Evolutionary conservation across 2,113 vertebrate species (phyloP).

Genomic region (Lepidothrix coronata): DNA sequence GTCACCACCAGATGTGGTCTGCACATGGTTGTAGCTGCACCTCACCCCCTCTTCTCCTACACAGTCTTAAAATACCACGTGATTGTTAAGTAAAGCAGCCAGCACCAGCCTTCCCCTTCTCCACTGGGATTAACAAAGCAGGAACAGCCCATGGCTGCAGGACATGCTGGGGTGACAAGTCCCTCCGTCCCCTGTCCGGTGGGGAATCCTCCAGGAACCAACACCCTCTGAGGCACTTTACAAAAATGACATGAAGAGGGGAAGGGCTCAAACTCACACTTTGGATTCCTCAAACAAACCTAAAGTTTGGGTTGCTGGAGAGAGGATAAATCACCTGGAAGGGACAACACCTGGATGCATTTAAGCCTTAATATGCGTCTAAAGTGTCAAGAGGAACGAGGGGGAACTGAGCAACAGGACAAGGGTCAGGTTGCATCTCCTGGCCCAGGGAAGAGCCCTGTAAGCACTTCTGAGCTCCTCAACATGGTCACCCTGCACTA

Average conservation of each 20-base stretch:
- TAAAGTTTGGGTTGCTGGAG: not conserved
- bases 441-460: not conserved
- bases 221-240: not conserved
- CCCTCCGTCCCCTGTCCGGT: not conserved
- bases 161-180: not conserved
- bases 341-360: not conserved
- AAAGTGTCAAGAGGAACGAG: not conserved
- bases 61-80: not conserved
- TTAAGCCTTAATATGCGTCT: not conserved
- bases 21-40: accelerated
- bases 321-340: not conserved
- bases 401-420: not conserved
- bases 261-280: not conserved
- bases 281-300: not conserved
- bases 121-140: not conserved
- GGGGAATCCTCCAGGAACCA: not conserved
- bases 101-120: not conserved
- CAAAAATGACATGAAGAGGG: not conserved
- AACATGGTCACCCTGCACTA: accelerated
- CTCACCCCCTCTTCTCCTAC: not conserved
- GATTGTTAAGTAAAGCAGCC: not conserved
- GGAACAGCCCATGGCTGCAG: not conserved
- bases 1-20: not conserved
- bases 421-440: not conserved
- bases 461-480: not conserved